Evolutionary conservation across 2,113 vertebrate genomes (phyloP).

Genomic region (Notarius quadriscutis): DNA sequence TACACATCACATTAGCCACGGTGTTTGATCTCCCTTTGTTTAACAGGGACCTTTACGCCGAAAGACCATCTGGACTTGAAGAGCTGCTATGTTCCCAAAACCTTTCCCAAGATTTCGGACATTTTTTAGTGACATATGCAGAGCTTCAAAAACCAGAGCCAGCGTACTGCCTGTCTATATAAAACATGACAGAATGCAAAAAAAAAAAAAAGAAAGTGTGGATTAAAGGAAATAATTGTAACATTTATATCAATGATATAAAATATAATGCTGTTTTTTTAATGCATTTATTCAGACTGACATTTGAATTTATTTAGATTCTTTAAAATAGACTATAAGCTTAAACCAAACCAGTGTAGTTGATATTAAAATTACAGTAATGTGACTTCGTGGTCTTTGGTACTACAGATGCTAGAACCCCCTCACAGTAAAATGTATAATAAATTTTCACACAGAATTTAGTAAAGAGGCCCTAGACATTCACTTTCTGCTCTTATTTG

Average conservation of each 20-base stretch:
- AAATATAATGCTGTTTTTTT: neutral
- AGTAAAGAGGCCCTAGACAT: neutral
- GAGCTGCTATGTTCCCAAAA: slow-evolving; percentile 32
- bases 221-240: neutral
- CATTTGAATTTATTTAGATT: neutral
- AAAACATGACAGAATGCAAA: neutral
- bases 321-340: neutral
- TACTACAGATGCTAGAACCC: neutral
- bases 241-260: neutral
- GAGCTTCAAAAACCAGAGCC: neutral
- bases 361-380: neutral
- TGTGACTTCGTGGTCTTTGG: neutral
- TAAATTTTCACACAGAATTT: neutral
- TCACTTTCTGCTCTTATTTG: neutral
- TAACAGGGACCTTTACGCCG: slow-evolving; percentile 58
- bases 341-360: neutral
- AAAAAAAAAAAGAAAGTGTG: neutral
- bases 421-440: neutral
- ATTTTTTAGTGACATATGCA: neutral
- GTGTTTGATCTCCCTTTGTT: slow-evolving; percentile 80
- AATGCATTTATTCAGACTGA: neutral
- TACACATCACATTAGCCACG: slow-evolving; percentile 86
- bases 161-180: neutral
- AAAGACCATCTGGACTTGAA: slow-evolving; percentile 80
- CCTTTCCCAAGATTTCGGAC: slow-evolving; percentile 38